Percentiles rank a stretch among this genome's conserved stretches.
phyloP scores from a whole-genome alignment of 2,888 invertebrate species.

The Cantharis lateralis region DNA sequence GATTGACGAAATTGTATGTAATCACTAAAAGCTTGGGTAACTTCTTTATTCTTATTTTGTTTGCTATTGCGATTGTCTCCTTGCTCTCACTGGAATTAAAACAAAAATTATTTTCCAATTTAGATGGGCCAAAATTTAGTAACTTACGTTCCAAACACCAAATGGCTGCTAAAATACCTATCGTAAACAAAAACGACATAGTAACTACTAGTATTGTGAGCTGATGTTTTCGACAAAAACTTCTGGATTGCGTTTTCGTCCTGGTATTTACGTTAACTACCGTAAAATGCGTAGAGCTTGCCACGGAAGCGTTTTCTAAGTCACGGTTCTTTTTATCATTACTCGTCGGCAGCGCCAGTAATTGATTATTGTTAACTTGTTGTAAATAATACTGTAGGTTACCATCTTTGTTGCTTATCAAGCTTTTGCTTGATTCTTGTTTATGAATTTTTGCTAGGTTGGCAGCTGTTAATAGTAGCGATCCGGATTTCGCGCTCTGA shows the following conservation, averaged over 20 bases:
- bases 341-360: conserved; percentile 44
- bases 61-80: conserved; percentile 46
- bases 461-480: conserved; percentile 77
- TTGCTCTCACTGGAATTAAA: conserved; percentile 50
- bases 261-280: conserved; percentile 74
- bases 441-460: conserved; percentile 61
- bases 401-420: conserved; percentile 43
- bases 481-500: conserved; percentile 83
- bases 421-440: conserved; percentile 34
- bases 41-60: neutral
- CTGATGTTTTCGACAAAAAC: conserved; percentile 78
- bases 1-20: neutral
- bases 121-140: neutral
- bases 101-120: conserved; percentile 16
- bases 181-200: conserved; percentile 80
- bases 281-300: conserved; percentile 87
- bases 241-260: conserved; percentile 60
- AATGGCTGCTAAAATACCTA: conserved; percentile 80
- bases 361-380: conserved; percentile 42
- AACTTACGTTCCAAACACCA: conserved; percentile 84
- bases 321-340: conserved; percentile 56
- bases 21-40: neutral
- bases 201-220: conserved; percentile 81
- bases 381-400: conserved; percentile 51
- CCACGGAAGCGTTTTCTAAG: conserved; percentile 73